These are phyloP conservation scores for Coregonus ussuriensis DNA, from an alignment of 2,797 vertebrate genomes.

Conservation along the genomic window DNA sequence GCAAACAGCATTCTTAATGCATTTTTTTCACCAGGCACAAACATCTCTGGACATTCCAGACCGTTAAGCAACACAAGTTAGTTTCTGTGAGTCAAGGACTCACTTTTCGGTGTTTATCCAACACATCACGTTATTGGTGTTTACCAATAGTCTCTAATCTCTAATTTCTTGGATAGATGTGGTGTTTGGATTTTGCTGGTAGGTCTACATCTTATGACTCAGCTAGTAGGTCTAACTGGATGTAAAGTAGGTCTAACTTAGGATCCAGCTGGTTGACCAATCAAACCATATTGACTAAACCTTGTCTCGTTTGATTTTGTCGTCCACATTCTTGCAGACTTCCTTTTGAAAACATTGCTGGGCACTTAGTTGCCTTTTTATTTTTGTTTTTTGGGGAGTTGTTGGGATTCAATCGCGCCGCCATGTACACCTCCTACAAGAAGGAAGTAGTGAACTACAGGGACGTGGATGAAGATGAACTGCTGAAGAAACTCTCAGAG, in stretches of 20 bases:
- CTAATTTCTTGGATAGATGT: too few relatives aligned
- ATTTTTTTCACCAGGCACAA: background rate
- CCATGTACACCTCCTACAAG: conserved; percentile 90
- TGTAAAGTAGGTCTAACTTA: background rate
- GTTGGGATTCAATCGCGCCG: conserved; percentile 36
- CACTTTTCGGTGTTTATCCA: background rate
- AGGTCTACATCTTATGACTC: background rate
- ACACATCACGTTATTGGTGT: background rate
- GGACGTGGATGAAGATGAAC: conserved; percentile 94
- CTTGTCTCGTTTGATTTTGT: background rate
- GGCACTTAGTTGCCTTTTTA: conserved; percentile 48
- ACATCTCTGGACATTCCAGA: background rate
- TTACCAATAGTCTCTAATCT: too few relatives aligned
- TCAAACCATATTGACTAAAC: background rate
- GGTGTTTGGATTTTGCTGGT: background rate
- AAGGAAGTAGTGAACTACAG: conserved; percentile 95
- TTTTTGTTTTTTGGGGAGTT: conserved; percentile 30
- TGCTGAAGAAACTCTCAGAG: conserved; percentile 90
- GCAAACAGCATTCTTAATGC: background rate
- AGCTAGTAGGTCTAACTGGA: background rate
- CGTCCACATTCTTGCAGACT: background rate
- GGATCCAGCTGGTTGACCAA: background rate
- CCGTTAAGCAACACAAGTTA: background rate
- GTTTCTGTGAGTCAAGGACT: background rate
- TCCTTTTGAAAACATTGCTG: conserved; percentile 24